phyloP scores from a whole-genome alignment of 2,797 vertebrate species.

The Carcharodon carcharias region DNA sequence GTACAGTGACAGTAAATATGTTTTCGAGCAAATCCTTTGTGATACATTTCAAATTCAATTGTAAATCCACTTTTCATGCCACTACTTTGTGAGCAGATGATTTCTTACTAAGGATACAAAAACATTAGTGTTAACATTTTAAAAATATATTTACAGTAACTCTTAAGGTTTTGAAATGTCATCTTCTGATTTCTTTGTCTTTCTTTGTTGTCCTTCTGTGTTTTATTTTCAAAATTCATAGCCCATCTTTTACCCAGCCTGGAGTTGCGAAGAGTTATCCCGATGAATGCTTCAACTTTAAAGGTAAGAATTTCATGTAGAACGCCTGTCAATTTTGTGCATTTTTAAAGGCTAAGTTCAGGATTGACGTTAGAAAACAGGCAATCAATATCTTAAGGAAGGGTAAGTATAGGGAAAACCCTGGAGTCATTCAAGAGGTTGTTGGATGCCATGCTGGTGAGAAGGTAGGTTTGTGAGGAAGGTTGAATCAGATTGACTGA shows the following conservation, averaged over 20 bases:
- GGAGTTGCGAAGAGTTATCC: conserved; percentile 52
- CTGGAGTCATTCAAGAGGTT: background rate
- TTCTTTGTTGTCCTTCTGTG: background rate
- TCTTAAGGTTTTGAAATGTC: background rate
- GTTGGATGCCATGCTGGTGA: background rate
- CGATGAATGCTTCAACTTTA: conserved; percentile 53
- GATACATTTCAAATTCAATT: background rate
- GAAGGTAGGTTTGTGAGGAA: background rate
- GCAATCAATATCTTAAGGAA: background rate
- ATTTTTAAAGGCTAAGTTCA: background rate
- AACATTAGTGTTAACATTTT: background rate
- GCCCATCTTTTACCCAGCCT: conserved; percentile 54
- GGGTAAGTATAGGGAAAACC: background rate
- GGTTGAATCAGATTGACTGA: background rate
- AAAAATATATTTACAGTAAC: background rate
- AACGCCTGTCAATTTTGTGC: background rate
- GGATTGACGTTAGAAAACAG: background rate
- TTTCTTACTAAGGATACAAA: background rate
- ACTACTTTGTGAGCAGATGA: background rate
- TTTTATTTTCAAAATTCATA: conserved; percentile 41
- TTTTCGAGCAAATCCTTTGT: background rate
- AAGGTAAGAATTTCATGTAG: conserved; percentile 49
- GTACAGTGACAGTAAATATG: background rate
- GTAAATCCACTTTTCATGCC: background rate
- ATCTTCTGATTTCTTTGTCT: background rate